Conservation (phyloP, 2,113 vertebrate genomes). For the Dasyprocta punctata region DNA sequence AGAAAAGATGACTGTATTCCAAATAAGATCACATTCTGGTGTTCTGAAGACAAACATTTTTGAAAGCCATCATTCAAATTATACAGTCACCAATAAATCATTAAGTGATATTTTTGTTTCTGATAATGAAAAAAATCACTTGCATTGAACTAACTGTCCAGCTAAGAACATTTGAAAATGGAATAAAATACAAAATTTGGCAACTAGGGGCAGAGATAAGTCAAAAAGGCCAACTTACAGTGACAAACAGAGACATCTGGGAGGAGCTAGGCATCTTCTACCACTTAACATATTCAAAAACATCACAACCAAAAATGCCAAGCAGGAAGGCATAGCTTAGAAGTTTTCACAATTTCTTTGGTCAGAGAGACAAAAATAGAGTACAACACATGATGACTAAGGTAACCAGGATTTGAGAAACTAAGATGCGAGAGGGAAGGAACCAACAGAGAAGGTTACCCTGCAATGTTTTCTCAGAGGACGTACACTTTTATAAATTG, state of each 20-base stretch:
- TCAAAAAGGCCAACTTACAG: background rate
- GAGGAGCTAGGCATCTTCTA: background rate
- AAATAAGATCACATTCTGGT: background rate
- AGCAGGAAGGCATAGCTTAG: background rate
- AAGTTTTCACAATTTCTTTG: background rate
- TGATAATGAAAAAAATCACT: constrained; percentile 15
- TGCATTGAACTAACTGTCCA: background rate
- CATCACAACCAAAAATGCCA: background rate
- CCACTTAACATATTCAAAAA: background rate
- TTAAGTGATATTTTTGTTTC: background rate
- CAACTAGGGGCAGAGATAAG: background rate
- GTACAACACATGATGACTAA: background rate
- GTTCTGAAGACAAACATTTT: background rate
- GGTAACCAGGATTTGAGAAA: background rate
- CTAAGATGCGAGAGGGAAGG: background rate
- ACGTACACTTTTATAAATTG: background rate
- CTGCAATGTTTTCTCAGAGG: background rate
- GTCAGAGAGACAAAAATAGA: background rate
- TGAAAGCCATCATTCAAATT: background rate
- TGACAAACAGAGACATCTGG: background rate
- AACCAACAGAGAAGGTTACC: background rate
- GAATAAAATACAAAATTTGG: background rate
- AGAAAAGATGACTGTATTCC: background rate
- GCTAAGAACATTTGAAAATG: background rate
- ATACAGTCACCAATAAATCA: background rate